A percentile compares a stretch with the other conserved stretches of the same genome.
Evolutionary conservation across 1,140 invertebrate species (phyloP).

Genomic region (Kradibia gibbosae): DNA sequence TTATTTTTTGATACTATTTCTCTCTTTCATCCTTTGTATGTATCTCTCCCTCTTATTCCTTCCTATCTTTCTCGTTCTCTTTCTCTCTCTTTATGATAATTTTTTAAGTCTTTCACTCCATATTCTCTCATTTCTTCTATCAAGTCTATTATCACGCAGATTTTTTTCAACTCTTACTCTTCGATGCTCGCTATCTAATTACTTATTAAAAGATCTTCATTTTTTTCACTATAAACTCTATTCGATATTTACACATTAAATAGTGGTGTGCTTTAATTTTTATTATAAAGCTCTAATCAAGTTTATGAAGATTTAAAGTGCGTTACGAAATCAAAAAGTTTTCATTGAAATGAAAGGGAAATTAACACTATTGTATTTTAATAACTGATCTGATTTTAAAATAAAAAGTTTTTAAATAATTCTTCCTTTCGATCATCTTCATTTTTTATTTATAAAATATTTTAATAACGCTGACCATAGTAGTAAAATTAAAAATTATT

Average conservation of each 20-base stretch:
- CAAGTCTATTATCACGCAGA: neutral
- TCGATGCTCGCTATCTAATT: constrained; percentile 6
- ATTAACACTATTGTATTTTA: neutral
- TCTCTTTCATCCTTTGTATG: neutral
- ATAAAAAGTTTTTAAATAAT: neutral
- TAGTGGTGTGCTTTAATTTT: constrained; percentile 14
- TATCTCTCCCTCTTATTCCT: constrained; percentile 33
- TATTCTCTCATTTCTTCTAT: neutral
- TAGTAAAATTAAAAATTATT: too few relatives aligned
- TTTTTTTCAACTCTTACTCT: neutral
- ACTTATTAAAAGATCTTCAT: too few relatives aligned
- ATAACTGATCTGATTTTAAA: neutral
- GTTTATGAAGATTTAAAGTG: neutral
- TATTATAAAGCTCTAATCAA: neutral
- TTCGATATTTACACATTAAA: neutral
- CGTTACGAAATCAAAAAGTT: neutral
- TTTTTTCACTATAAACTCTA: neutral
- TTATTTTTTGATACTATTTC: constrained; percentile 32
- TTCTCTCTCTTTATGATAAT: constrained; percentile 13
- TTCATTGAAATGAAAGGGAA: constrained; percentile 10
- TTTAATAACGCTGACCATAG: too few relatives aligned
- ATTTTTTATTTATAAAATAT: neutral
- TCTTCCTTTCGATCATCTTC: neutral
- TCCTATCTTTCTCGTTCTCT: neutral
- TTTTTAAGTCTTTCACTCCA: too few relatives aligned